phyloP scores from a whole-genome alignment of 2,888 invertebrate species.

The Oegoconia quadripuncta region DNA sequence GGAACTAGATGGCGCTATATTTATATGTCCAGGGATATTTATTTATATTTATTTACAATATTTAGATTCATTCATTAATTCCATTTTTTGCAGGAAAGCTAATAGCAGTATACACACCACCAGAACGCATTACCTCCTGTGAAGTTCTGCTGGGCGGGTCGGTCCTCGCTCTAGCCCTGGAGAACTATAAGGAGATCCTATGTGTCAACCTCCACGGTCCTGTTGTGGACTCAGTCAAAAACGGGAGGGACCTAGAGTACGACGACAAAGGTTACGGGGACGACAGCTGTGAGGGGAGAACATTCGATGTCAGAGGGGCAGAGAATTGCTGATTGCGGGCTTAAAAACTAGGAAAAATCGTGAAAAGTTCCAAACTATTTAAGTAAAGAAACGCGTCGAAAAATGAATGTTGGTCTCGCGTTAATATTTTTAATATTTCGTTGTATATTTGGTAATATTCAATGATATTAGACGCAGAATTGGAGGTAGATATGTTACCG shows the following conservation, averaged over 20 bases:
- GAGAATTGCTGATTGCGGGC: constrained; percentile 57
- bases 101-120: constrained; percentile 88
- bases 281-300: constrained; percentile 44
- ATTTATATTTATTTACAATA: no score
- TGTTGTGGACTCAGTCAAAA: constrained; percentile 48
- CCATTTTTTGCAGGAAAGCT: constrained; percentile 81
- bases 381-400: no score
- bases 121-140: constrained; percentile 85
- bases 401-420: no score
- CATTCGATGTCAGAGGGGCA: constrained; percentile 76
- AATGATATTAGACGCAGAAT: no score
- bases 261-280: constrained; percentile 73
- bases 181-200: constrained; percentile 81
- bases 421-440: no score
- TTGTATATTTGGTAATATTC: no score
- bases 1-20: not conserved
- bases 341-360: no score
- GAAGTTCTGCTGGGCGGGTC: constrained; percentile 87
- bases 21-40: no score
- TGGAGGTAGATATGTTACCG: no score
- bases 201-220: constrained; percentile 81
- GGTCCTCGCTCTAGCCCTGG: constrained; percentile 83
- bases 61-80: not conserved
- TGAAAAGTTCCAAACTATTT: no score
- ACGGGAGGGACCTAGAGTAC: constrained; percentile 68